Percentiles rank a stretch among this genome's conserved stretches.
phyloP scores from a whole-genome alignment of 2,888 invertebrate species.

The Theretra japonica region DNA sequence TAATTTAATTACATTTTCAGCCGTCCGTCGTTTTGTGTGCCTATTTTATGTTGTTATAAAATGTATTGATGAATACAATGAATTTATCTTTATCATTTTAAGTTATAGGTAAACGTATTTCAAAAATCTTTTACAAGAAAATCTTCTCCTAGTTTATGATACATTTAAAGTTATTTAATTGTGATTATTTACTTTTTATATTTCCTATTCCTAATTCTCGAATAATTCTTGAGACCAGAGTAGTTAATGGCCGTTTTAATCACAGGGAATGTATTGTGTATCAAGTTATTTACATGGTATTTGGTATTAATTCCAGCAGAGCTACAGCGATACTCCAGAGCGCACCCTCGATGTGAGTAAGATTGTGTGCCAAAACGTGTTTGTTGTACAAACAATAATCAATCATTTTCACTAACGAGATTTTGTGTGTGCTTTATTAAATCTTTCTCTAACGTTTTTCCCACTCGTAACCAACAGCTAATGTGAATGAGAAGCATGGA shows the following conservation, averaged over 20 bases:
- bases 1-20: not conserved
- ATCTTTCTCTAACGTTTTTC: conserved; percentile 34
- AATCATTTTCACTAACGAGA: conserved; percentile 53
- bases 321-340: conserved; percentile 20
- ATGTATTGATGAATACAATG: not conserved
- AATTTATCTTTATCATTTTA: too few species aligned
- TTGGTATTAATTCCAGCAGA: conserved; percentile 32
- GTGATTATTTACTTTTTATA: too few species aligned
- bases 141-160: too few species aligned
- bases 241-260: too few species aligned
- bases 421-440: conserved; percentile 24
- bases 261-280: not conserved
- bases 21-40: not conserved
- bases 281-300: conserved; percentile 14
- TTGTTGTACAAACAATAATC: conserved; percentile 72
- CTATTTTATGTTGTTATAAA: not conserved
- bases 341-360: conserved; percentile 71
- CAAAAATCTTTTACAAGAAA: too few species aligned
- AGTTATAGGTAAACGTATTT: too few species aligned
- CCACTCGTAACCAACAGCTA: conserved; percentile 10
- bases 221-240: too few species aligned
- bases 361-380: conserved; percentile 62
- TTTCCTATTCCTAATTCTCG: too few species aligned
- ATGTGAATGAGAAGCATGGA: not conserved
- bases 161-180: too few species aligned